Evolutionary conservation across 2,113 vertebrate species (phyloP).

Genomic region (Ptilonorhynchus violaceus): DNA sequence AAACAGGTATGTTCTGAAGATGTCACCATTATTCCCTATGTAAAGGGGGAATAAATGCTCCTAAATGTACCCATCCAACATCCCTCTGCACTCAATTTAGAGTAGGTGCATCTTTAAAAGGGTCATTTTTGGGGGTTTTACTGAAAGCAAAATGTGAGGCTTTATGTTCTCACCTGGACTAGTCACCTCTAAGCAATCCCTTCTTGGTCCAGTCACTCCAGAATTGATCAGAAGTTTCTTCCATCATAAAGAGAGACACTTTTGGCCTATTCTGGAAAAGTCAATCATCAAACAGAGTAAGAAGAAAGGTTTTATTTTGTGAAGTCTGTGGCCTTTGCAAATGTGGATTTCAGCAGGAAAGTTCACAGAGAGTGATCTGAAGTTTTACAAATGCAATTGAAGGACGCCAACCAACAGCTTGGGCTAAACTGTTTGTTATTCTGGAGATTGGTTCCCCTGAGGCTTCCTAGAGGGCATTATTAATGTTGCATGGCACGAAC

Average conservation of each 20-base stretch:
- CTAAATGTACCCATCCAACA: not conserved
- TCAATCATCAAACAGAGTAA: not conserved
- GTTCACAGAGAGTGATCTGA: not conserved
- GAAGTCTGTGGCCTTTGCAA: not conserved
- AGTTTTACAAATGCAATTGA: not conserved
- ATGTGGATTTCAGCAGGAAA: not conserved
- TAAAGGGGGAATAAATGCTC: not conserved
- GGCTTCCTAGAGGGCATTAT: constrained; percentile 1
- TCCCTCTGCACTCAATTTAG: not conserved
- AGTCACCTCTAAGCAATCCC: not conserved
- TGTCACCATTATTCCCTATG: not conserved
- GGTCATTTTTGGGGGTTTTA: not conserved
- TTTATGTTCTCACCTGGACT: not conserved
- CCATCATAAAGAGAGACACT: not conserved
- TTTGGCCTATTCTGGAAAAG: not conserved
- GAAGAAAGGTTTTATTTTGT: not conserved
- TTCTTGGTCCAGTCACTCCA: not conserved
- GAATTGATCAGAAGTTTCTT: not conserved
- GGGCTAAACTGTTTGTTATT: not conserved
- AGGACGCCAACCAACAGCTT: not conserved
- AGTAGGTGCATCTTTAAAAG: not conserved
- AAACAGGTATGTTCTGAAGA: not conserved
- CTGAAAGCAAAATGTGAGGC: not conserved
- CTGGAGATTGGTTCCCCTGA: not conserved
- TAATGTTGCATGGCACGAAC: not conserved